Percentiles rank a stretch among this genome's conserved stretches.
Evolutionary conservation across 2,888 invertebrate species (phyloP).

Genomic region (Caenorhabditis doughertyi): DNA sequence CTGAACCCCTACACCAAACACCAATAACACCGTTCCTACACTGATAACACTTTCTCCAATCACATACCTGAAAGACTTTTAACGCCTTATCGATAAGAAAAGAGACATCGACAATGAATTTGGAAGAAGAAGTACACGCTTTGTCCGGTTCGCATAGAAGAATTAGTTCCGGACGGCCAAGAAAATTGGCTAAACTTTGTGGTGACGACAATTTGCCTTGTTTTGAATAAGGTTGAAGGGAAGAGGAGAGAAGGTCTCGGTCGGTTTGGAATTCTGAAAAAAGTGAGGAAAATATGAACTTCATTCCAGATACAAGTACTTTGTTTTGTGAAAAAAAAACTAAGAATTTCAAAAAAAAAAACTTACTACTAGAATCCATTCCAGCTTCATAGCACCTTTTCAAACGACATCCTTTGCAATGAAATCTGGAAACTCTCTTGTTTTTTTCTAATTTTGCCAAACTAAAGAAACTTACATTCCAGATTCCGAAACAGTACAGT

Average conservation of each 20-base stretch:
- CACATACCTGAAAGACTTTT: background rate
- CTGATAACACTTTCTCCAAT: too few species aligned
- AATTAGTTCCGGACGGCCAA: slow-evolving; percentile 41
- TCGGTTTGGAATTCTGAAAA: slow-evolving; percentile 46
- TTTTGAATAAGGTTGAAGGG: too few species aligned
- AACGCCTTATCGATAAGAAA: background rate
- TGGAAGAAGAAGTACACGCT: too few species aligned
- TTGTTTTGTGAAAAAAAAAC: background rate
- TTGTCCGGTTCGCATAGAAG: slow-evolving; percentile 35
- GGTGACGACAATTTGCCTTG: background rate
- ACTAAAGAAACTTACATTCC: too few species aligned
- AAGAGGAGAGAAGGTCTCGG: slow-evolving; percentile 25
- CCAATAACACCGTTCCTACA: too few species aligned
- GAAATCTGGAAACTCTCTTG: background rate
- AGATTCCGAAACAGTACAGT: too few species aligned
- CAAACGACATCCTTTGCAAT: slow-evolving; percentile 39
- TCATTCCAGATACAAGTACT: background rate
- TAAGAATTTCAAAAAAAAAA: background rate
- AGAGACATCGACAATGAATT: slow-evolving; percentile 2
- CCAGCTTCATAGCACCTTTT: slow-evolving; percentile 14
- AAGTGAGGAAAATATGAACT: background rate
- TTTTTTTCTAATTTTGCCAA: too few species aligned
- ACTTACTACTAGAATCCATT: slow-evolving; percentile 7
- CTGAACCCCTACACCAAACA: too few species aligned
- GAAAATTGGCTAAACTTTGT: slow-evolving; percentile 15